phyloP scores from a whole-genome alignment of 2,113 vertebrate genomes.

The Gobio gobio region DNA sequence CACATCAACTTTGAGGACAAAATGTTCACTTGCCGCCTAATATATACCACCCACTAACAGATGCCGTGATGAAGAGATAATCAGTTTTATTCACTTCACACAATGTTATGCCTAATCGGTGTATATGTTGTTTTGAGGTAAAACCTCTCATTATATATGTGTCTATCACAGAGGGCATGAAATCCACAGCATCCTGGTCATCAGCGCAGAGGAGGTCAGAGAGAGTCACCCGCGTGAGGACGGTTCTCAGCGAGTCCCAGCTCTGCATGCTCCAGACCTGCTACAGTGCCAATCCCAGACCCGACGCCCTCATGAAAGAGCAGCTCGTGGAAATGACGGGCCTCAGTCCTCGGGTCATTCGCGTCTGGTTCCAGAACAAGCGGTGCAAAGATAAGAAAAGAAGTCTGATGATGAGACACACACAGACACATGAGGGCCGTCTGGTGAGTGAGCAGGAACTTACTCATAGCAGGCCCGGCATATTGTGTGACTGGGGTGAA shows the following conservation, averaged over 20 bases:
- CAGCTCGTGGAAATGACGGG: constrained; percentile 98
- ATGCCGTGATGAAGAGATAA: too few relatives aligned
- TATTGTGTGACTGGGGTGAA: too few relatives aligned
- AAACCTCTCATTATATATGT: background rate
- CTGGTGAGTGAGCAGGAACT: constrained; percentile 48
- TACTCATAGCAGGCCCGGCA: background rate
- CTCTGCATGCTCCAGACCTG: constrained; percentile 93
- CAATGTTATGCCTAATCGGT: too few relatives aligned
- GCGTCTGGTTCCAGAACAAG: constrained; percentile 99
- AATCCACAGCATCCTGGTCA: constrained; percentile 71
- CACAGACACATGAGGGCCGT: constrained; percentile 90
- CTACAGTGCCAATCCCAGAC: constrained; percentile 94
- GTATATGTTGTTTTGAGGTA: background rate
- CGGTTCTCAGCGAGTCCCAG: constrained; percentile 96
- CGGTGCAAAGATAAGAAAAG: constrained; percentile 98
- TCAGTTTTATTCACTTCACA: too few relatives aligned
- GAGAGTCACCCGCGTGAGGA: constrained; percentile 93
- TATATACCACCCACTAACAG: too few relatives aligned
- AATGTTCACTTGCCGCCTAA: too few relatives aligned
- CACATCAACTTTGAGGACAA: background rate
- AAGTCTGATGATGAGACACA: constrained; percentile 90
- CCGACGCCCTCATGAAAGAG: constrained; percentile 97
- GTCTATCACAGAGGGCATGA: constrained; percentile 70
- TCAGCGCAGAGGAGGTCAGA: constrained; percentile 82
- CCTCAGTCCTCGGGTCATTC: constrained; percentile 92